A percentile compares a stretch with the other conserved stretches of the same genome.
phyloP scores from a whole-genome alignment of 1,140 invertebrate genomes.

The Procambarus virginalis region DNA sequence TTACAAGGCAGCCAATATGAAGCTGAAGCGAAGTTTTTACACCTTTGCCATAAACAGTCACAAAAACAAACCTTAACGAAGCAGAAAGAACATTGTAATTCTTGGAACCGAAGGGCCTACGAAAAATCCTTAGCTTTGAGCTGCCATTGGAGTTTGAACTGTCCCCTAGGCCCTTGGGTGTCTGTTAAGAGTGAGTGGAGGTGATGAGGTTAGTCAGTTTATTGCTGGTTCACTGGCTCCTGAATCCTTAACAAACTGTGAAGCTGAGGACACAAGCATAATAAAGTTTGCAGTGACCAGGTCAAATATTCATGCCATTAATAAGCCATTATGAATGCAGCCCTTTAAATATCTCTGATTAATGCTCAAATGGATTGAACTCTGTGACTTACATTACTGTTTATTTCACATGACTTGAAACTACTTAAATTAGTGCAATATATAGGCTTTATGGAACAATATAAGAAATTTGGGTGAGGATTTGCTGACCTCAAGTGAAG shows the following conservation, averaged over 20 bases:
- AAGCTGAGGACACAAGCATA: not conserved
- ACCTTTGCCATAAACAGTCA: not conserved
- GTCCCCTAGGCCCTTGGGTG: conserved; percentile 52
- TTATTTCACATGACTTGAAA: too few species aligned
- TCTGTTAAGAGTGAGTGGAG: conserved; percentile 51
- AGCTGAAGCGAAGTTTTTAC: not conserved
- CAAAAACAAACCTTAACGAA: conserved; percentile 63
- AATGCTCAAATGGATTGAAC: not conserved
- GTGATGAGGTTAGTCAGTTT: conserved; percentile 28
- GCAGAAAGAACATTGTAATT: conserved; percentile 70
- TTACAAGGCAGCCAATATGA: not conserved
- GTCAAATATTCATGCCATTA: not conserved
- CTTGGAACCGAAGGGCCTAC: conserved; percentile 67
- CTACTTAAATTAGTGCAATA: too few species aligned
- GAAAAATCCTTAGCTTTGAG: conserved; percentile 68
- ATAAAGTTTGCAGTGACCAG: not conserved
- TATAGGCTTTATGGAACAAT: too few species aligned
- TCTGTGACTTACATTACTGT: too few species aligned
- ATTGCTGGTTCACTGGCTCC: not conserved
- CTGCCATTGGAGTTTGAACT: conserved; percentile 62
- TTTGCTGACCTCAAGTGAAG: too few species aligned
- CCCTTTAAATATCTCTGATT: not conserved
- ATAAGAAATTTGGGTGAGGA: too few species aligned
- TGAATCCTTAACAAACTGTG: not conserved
- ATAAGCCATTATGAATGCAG: not conserved